Evolutionary conservation across 1,140 invertebrate species (phyloP), one percentile per base, ranked within the genome.

Genomic region (Mizuhopecten yessoensis): DNA sequence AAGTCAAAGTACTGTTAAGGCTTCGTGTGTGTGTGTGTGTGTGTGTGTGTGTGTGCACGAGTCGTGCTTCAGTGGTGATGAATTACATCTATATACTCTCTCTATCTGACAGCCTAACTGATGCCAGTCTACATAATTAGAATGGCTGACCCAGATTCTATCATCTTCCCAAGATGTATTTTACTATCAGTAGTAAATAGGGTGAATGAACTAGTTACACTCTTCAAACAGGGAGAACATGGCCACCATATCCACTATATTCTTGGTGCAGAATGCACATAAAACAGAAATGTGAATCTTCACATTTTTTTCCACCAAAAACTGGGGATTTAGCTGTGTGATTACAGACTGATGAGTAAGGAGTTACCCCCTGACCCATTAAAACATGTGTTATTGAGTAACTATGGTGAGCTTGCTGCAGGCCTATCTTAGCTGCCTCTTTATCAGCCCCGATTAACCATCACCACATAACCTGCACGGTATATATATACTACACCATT

Each of bases 341-440:
- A 75, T 75, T 75, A 75, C 57, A 75, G 29, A 75, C 2, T 29
- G 57, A 75, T n/a, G 57, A 75, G 57, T 75, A 75, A 75, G 57
- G 23, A 75, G 23, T 75, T 75, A 75, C 23, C 23, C 57, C 9
- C 57, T 29, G n/a, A 75, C 57, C n/a, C 57, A 29, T 29, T 75
- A 75, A 75, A 75, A 75, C 57, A 75, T 75, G 57, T 75, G 57
- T 75, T 75, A 29, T 75, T 29, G 57, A 75, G n/a, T 75, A 75
- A 75, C 57, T 75, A n/a, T n/a, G n/a, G n/a, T n/a, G n/a, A n/a
- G n/a, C n/a, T n/a, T n/a, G 57, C 23, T 75, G 57, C 57, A 29
- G 57, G 57, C 23, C 57, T 75, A 45, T 45, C 42, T 29, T 75
- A 75, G 57, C 57, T 75, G n/a, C 57, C 57, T 75, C 57, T 75